Conservation (phyloP, 2,797 vertebrate genomes). For the Tamandua tetradactyla region DNA sequence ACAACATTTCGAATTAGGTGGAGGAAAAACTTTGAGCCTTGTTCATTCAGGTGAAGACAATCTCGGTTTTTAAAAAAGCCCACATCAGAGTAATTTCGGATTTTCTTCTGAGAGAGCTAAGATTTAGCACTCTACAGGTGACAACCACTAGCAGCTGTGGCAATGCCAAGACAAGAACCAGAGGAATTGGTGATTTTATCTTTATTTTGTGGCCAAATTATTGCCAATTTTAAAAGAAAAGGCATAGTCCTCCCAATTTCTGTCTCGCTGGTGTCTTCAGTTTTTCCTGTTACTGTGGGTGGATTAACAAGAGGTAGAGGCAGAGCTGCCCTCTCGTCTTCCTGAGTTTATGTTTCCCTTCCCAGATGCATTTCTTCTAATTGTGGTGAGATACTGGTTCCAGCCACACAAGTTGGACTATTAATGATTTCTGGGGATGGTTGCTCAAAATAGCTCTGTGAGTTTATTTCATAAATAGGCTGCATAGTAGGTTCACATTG, state of each 20-base stretch:
- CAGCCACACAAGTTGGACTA: not conserved
- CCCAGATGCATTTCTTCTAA: not conserved
- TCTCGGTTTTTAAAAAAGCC: slow-evolving; percentile 43
- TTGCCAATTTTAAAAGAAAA: not conserved
- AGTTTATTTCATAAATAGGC: not conserved
- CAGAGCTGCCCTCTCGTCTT: too few relatives aligned
- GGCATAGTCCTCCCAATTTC: not conserved
- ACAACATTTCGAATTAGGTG: not conserved
- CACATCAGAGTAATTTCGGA: not conserved
- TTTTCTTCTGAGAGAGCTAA: not conserved
- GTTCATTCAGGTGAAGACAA: not conserved
- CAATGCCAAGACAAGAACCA: not conserved
- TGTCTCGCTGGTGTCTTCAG: not conserved
- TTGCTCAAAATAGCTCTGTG: not conserved
- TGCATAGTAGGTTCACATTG: not conserved
- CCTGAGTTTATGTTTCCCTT: not conserved
- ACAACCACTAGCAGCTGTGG: not conserved
- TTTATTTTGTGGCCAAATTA: not conserved
- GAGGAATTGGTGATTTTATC: not conserved
- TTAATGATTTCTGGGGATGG: not conserved
- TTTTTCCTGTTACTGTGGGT: too few relatives aligned
- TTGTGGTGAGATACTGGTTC: not conserved
- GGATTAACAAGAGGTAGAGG: not conserved
- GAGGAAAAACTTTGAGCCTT: not conserved
- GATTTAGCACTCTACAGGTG: not conserved